phyloP scores from a whole-genome alignment of 53 echinoderm and acorn worm genomes.

The Arbacia lixula region DNA sequence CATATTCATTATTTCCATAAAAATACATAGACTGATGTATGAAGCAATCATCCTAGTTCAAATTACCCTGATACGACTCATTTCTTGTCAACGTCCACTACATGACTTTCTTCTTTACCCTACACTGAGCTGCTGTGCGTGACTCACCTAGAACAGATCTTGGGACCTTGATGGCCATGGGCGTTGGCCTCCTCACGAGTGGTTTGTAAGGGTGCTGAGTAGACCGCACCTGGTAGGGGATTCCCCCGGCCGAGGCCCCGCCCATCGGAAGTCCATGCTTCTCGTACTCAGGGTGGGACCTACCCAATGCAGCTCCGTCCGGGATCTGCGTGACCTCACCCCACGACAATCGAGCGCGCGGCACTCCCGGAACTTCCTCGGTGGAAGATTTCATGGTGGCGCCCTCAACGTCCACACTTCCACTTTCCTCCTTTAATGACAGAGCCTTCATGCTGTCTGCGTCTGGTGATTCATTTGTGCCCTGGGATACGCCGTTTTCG shows the following conservation, averaged over 20 bases:
- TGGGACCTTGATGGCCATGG: slow-evolving; percentile 26
- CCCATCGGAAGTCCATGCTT: slow-evolving; percentile 22
- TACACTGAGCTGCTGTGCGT: too few relatives aligned
- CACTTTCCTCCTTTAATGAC: background rate
- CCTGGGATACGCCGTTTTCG: background rate
- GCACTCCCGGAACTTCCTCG: background rate
- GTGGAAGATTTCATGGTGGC: background rate
- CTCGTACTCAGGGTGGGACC: background rate
- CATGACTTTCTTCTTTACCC: too few relatives aligned
- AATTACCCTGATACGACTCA: too few relatives aligned
- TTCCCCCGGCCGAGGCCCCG: background rate
- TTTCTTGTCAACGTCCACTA: too few relatives aligned
- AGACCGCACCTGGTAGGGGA: slow-evolving; percentile 28
- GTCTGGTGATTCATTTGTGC: background rate
- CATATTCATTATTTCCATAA: too few relatives aligned
- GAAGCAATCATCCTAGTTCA: too few relatives aligned
- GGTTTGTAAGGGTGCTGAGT: slow-evolving; percentile 46
- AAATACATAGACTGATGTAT: too few relatives aligned
- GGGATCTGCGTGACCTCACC: slow-evolving; percentile 43
- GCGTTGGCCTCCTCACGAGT: slow-evolving; percentile 43
- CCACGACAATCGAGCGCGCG: slow-evolving; percentile 31
- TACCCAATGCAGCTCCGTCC: background rate
- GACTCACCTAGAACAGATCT: slow-evolving; percentile 46
- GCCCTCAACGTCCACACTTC: background rate
- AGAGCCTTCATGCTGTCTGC: background rate